Conservation (phyloP, 1,140 invertebrate genomes). For the Tachypleus tridentatus region DNA sequence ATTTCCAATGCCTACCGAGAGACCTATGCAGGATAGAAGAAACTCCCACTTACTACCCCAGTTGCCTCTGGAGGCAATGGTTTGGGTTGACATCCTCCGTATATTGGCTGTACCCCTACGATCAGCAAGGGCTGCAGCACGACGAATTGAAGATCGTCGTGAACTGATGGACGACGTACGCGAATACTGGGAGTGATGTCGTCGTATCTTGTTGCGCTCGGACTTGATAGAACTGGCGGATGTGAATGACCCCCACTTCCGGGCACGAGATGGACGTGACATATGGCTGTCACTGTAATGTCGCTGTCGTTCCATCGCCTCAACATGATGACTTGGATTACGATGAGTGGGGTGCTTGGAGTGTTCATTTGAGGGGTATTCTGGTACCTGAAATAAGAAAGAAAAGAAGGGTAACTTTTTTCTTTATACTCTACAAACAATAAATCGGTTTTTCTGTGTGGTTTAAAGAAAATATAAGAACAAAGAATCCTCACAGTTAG, state of each 20-base stretch:
- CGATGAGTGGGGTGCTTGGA: background rate
- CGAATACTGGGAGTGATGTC: background rate
- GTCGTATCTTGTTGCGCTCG: background rate
- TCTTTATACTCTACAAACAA: too few species aligned
- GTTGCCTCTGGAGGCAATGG: constrained; percentile 24
- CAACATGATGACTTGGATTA: background rate
- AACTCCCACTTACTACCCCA: constrained; percentile 35
- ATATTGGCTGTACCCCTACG: constrained; percentile 14
- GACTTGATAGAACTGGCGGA: background rate
- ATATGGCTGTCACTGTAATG: background rate
- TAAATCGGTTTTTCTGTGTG: too few species aligned
- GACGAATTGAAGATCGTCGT: constrained; percentile 9
- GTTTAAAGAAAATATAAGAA: too few species aligned
- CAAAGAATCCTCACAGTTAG: too few species aligned
- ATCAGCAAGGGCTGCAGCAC: constrained; percentile 5
- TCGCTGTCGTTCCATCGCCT: background rate
- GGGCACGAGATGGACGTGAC: background rate
- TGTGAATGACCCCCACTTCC: background rate
- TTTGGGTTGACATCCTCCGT: constrained; percentile 15
- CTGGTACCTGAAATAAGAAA: too few species aligned
- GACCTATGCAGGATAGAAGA: constrained; percentile 32
- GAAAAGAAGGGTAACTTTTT: too few species aligned
- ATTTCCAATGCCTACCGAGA: constrained; percentile 35
- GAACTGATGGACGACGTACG: background rate
- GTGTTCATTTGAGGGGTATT: too few species aligned